Evolutionary conservation across 2,888 invertebrate species (phyloP).

Genomic region (Adelphocoris suturalis): DNA sequence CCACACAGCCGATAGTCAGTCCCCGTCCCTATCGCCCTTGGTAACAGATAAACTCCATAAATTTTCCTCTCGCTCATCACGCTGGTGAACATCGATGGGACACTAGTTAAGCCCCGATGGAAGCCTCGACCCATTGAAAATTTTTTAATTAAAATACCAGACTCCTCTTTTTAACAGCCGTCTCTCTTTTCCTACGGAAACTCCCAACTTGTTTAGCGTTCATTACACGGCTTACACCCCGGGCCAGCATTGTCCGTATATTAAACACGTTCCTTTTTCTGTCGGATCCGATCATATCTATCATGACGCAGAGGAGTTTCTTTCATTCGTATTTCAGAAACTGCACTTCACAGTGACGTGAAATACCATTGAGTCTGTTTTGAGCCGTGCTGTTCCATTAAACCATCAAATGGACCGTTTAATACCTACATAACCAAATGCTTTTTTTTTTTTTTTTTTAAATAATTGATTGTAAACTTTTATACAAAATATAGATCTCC

Average conservation of each 20-base stretch:
- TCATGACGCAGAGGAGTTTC: not conserved
- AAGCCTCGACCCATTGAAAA: constrained; percentile 44
- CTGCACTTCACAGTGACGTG: not conserved
- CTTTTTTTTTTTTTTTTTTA: too few relatives aligned
- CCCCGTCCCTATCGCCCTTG: not conserved
- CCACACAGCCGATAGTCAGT: not conserved
- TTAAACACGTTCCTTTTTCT: not conserved
- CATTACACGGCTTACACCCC: constrained; percentile 37
- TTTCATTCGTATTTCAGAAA: not conserved
- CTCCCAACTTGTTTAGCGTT: constrained; percentile 56
- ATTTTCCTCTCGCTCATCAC: constrained; percentile 40
- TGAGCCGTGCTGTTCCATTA: not conserved
- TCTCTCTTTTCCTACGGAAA: not conserved
- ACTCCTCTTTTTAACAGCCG: not conserved
- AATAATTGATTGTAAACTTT: too few relatives aligned
- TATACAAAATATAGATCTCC: too few relatives aligned
- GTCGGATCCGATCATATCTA: not conserved
- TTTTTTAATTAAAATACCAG: constrained; percentile 54
- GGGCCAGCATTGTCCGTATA: not conserved
- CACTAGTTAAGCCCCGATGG: constrained; percentile 47
- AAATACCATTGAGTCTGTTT: not conserved
- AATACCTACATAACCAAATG: too few relatives aligned
- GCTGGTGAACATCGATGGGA: constrained; percentile 30
- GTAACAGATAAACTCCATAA: constrained; percentile 53
- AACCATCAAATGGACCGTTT: too few relatives aligned